Percentiles rank a stretch among this genome's conserved stretches.
These are phyloP conservation scores for Euphydryas editha DNA, from an alignment of 2,888 invertebrate genomes.

Conservation along the genomic window DNA sequence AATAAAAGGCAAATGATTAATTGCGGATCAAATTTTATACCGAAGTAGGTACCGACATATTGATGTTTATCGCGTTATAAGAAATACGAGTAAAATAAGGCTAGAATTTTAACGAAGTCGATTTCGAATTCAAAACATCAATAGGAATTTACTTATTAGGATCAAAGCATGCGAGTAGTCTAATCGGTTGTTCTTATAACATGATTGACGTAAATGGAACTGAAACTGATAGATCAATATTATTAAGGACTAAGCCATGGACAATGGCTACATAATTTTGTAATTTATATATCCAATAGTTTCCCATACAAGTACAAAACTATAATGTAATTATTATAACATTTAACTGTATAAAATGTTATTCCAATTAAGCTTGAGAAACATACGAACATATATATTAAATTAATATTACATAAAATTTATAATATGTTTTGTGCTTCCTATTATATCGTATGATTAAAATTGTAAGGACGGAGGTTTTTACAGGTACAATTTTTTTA, in stretches of 20 bases:
- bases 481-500: conserved; percentile 5
- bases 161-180: conserved; percentile 13
- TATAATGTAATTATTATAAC: too few species aligned
- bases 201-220: conserved; percentile 9
- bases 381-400: too few species aligned
- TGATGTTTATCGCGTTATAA: conserved; percentile 46
- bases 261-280: background rate
- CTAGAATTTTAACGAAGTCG: conserved; percentile 32
- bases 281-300: background rate
- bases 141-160: conserved; percentile 24
- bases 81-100: conserved; percentile 29
- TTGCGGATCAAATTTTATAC: conserved; percentile 49
- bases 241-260: background rate
- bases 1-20: conserved; percentile 52
- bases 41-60: conserved; percentile 27
- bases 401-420: background rate
- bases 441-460: conserved; percentile 20
- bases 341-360: too few species aligned
- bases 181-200: background rate
- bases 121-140: conserved; percentile 23
- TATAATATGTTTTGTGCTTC: conserved; percentile 12
- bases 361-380: too few species aligned
- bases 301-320: background rate
- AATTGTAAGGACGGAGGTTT: conserved; percentile 3
- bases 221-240: background rate